Evolutionary conservation across 1,140 invertebrate species (phyloP), one percentile per base, ranked within the genome.

Genomic region (Zaprionus gabonicus): DNA sequence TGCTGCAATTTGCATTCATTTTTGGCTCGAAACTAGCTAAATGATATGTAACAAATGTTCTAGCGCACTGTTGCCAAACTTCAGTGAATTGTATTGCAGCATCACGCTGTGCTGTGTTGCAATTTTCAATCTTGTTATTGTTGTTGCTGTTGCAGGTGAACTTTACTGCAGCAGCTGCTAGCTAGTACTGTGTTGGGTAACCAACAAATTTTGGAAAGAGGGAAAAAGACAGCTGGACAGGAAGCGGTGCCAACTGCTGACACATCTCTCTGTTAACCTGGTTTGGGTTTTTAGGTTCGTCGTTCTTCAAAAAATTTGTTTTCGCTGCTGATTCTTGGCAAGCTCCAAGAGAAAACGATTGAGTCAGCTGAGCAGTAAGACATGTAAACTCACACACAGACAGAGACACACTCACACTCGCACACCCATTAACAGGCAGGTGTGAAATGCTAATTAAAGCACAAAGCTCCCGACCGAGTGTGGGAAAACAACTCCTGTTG

Each of bases 301-400:
- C 4, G 36, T 28, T 51, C 51, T n/a, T 28, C 59, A 57, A 51
- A 44, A 28, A 76, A 41, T 65, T 56, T 76, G 17, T 36, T 46
- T 71, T 44, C 31, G 76, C 83, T 82, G 68, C 62, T 76, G 41
- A 51, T 77, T 87, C 72, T 77, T 74, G 82, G 71, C 80, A 70
- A 82, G 80, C 60, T 75, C 73, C 56, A 60, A 67, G 75, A 67
- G 71, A 77, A 77, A 73, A 77, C 58, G 57, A 59, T 68, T 73
- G 75, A 77, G 25, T 73, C 71, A 77, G 74, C 75, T 62, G n/a
- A 58, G 41, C 60, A 36, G 7, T 56, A 17, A 28, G 23, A 9
- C 3, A 34, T 34, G 31, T 34, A 34, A 34, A 9, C 31, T 34
- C 3, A 10, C 28, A 17, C 25, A 60, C 12, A 15, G 17, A 15